Evolutionary conservation across 1,140 invertebrate genomes (phyloP).

Genomic region (Drosophila micromelanica): DNA sequence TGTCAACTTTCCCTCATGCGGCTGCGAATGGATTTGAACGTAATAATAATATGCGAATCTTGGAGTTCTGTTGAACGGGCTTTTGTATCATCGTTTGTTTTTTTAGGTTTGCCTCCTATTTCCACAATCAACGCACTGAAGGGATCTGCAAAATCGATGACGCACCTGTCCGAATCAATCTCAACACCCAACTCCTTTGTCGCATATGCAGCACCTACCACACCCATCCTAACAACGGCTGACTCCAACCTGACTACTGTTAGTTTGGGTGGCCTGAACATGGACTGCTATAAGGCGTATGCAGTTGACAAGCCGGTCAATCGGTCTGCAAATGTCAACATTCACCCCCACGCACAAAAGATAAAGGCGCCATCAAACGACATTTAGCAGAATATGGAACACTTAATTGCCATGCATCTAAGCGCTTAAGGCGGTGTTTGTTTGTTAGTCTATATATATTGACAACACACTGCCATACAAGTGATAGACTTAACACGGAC

Average conservation of each 20-base stretch:
- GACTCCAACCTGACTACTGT: conserved; percentile 6
- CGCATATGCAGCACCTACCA: conserved; percentile 37
- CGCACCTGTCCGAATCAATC: conserved; percentile 41
- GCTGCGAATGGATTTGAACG: conserved; percentile 52
- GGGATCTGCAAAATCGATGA: conserved; percentile 37
- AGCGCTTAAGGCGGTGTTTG: conserved; percentile 32
- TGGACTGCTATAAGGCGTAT: conserved; percentile 32
- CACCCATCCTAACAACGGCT: conserved; percentile 32
- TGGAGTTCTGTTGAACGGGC: not conserved
- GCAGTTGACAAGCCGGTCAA: conserved; percentile 26
- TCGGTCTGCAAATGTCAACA: conserved; percentile 26
- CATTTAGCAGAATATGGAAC: conserved; percentile 50
- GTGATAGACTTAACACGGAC: conserved; percentile 46
- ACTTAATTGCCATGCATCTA: conserved; percentile 39
- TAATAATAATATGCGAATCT: conserved; percentile 44
- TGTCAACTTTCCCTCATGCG: conserved; percentile 48
- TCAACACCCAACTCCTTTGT: conserved; percentile 24
- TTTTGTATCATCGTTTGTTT: not conserved
- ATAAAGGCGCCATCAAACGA: conserved; percentile 44
- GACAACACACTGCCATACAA: conserved; percentile 63
- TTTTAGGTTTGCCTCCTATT: conserved; percentile 31
- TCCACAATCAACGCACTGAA: conserved; percentile 27
- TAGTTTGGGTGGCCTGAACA: conserved; percentile 1
- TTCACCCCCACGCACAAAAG: conserved; percentile 31
- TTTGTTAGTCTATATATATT: conserved; percentile 48